Evolutionary conservation across 2,113 vertebrate genomes (phyloP).

Genomic region (Spea bombifrons): DNA sequence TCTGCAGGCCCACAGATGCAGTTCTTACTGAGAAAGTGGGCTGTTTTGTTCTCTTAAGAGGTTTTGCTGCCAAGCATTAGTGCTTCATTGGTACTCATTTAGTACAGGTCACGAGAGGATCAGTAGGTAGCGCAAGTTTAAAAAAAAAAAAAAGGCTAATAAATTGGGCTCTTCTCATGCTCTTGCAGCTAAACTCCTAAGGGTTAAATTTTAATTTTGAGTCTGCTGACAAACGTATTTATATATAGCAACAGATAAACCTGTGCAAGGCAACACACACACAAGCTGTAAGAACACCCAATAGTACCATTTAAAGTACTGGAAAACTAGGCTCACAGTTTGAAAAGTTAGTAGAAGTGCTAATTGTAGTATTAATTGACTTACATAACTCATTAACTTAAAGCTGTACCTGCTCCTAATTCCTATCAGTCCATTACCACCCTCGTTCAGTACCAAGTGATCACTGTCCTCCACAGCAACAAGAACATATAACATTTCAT

Average conservation of each 20-base stretch:
- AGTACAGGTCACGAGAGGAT: slow-evolving; percentile 27
- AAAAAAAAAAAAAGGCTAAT: slow-evolving; percentile 16
- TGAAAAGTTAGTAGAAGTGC: too few species aligned
- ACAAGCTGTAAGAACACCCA: too few species aligned
- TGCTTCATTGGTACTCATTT: slow-evolving; percentile 42
- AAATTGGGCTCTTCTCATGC: slow-evolving; percentile 15
- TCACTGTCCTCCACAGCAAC: too few species aligned
- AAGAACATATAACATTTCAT: neutral
- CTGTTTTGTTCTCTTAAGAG: slow-evolving; percentile 45
- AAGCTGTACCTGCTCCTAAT: too few species aligned
- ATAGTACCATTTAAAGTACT: too few species aligned
- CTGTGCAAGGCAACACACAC: too few species aligned
- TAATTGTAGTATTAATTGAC: too few species aligned
- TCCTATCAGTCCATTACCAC: too few species aligned
- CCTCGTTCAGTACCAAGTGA: too few species aligned
- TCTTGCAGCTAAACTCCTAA: neutral
- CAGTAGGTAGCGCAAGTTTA: slow-evolving; percentile 1
- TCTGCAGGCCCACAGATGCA: slow-evolving; percentile 42
- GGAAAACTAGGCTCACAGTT: too few species aligned
- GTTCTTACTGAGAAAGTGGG: slow-evolving; percentile 34
- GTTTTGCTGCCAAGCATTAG: slow-evolving; percentile 43
- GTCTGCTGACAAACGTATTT: neutral
- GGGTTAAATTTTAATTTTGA: neutral
- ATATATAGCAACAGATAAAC: neutral
- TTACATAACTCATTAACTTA: too few species aligned